Evolutionary conservation across 2,113 vertebrate species (phyloP).

Genomic region (Felis chaus): DNA sequence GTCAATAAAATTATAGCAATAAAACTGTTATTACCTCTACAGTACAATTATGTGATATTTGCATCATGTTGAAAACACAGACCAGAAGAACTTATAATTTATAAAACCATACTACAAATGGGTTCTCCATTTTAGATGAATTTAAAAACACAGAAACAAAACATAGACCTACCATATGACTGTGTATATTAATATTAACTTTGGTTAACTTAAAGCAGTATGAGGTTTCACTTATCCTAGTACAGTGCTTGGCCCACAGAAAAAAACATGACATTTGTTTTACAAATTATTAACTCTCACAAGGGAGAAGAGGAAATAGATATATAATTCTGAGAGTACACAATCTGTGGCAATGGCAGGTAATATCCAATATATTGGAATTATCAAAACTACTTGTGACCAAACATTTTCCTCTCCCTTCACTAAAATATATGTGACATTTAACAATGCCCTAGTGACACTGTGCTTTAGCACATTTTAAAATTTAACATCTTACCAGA

Average conservation of each 20-base stretch:
- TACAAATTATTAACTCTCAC: background rate
- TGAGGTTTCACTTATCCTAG: background rate
- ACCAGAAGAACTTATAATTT: background rate
- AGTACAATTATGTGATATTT: background rate
- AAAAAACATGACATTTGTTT: background rate
- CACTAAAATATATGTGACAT: constrained; percentile 1
- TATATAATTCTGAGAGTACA: background rate
- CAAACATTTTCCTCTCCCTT: constrained; percentile 10
- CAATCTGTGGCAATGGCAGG: background rate
- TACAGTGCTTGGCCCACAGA: background rate
- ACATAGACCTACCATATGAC: background rate
- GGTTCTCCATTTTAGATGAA: background rate
- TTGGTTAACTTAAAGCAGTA: background rate
- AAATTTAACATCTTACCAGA: background rate
- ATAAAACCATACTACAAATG: constrained; percentile 2
- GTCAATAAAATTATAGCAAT: background rate
- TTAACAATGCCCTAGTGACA: background rate
- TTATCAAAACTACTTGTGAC: background rate
- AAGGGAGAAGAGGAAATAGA: background rate
- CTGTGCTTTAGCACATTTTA: background rate
- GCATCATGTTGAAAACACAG: background rate
- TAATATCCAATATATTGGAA: background rate
- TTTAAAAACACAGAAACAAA: background rate
- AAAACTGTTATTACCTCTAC: background rate
- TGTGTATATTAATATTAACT: background rate